Base-by-base conservation (phyloP, 2,797 vertebrate species). In the Rhinoraja longicauda region DNA sequence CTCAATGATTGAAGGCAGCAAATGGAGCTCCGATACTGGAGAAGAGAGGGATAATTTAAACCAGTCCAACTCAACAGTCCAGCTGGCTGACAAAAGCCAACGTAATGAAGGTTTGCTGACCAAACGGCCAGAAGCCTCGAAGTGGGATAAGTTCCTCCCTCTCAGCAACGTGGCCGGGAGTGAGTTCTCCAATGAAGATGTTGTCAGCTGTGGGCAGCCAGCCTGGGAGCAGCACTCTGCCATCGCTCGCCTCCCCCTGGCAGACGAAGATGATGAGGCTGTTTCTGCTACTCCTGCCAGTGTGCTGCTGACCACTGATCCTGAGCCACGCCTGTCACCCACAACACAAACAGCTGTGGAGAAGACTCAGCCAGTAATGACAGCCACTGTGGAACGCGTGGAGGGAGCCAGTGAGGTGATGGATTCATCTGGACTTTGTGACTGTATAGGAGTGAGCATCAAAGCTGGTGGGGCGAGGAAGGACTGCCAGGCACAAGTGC, bases 81-180 rank as follows among this genome's bases (percentile, higher is more conserved):
- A 12, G 3, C 32, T 17, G 39, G 72, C 21, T 12, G 39, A 75
- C 21, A 39, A 53, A 24, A 17, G 36, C 24, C 39, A 17, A 39
- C 0, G 3, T 29, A 10, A 6, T 26, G 2, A 10, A 53, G 10
- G 36, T 36, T 88, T 21, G n/a, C 17, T 15, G 21, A 3, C n/a
- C n/a, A 88, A 67, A 7, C 1, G 1, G 4, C 29, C 24, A 21
- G 26, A 36, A 19, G 19, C 86, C 24, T 92, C 90, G 1, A 53
- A 39, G 26, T 92, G 90, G 90, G 90, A 75, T 75, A 26, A 10
- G 53, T 92, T 92, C 67, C 90, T 92, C 7, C 70, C 90, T 4
- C 36, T 1, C 1, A 39, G 53, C 53, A 57, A 0, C 12, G 0
- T 82, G 59, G 53, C 57, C 53, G 10, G 57, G 26, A 2, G 6